Percentiles rank a stretch among this genome's conserved stretches.
Conservation (phyloP, 1,140 invertebrate species). For the Camponotus vicinus region DNA sequence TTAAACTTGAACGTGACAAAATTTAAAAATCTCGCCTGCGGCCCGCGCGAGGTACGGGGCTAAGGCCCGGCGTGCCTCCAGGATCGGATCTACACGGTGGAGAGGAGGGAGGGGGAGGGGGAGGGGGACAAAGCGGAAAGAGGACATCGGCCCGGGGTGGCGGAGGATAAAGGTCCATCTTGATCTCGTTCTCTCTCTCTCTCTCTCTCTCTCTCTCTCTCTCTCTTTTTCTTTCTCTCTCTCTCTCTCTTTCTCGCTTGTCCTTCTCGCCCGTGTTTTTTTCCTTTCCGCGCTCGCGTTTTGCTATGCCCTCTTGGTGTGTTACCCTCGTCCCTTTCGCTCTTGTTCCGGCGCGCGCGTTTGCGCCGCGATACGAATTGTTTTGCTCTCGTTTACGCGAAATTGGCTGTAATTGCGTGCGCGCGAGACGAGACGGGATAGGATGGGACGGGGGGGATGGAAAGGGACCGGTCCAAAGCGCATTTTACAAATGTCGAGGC, state of each 20-base stretch:
- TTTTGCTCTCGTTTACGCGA: conserved; percentile 78
- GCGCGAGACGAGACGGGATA: conserved; percentile 46
- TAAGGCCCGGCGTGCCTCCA: conserved; percentile 49
- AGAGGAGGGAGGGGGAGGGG: background rate
- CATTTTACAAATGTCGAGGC: conserved; percentile 67
- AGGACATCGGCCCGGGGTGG: conserved; percentile 42
- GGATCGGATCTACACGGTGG: conserved; percentile 45
- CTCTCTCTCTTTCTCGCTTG: background rate
- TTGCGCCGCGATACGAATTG: conserved; percentile 74
- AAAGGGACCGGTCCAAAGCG: conserved; percentile 38
- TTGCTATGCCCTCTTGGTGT: conserved; percentile 48
- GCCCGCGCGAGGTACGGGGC: conserved; percentile 27
- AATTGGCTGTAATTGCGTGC: conserved; percentile 79
- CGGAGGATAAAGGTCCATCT: conserved; percentile 54
- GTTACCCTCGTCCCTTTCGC: conserved; percentile 61
- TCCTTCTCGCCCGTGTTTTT: conserved; percentile 1
- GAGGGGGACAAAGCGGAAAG: conserved; percentile 48
- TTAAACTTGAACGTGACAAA: conserved; percentile 87
- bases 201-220: conserved; percentile 12
- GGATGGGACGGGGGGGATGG: background rate
- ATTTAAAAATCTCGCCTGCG: conserved; percentile 84
- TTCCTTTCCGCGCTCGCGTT: conserved; percentile 52
- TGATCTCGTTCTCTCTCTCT: conserved; percentile 29
- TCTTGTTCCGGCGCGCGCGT: conserved; percentile 64
- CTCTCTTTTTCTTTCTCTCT: conserved; percentile 13